phyloP scores from a whole-genome alignment of 2,113 vertebrate genomes.

The Lepus timidus region DNA sequence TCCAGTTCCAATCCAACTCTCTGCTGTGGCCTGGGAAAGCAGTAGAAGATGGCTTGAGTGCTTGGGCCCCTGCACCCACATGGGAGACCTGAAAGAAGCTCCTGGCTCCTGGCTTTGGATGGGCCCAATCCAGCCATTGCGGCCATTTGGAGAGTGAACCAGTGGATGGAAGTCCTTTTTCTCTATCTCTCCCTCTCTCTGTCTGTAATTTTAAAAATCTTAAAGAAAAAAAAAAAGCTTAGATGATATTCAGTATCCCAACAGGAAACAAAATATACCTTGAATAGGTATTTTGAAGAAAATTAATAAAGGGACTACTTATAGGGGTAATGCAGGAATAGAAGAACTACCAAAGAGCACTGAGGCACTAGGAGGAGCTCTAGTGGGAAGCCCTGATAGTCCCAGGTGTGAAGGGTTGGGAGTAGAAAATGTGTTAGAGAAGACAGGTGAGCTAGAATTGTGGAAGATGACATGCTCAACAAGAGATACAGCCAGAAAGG shows the following conservation, averaged over 20 bases:
- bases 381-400: neutral
- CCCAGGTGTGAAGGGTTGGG: neutral
- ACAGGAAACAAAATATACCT: neutral
- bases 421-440: neutral
- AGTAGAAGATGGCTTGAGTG: no score
- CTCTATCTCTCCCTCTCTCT: no score
- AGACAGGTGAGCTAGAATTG: neutral
- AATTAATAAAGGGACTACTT: neutral
- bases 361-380: neutral
- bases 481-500: neutral
- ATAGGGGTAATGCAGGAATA: neutral
- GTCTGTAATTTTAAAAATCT: no score
- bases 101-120: no score
- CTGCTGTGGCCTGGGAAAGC: no score
- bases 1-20: no score
- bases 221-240: neutral
- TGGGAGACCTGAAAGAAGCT: no score
- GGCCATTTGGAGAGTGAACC: no score
- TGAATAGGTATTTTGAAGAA: constrained; percentile 3
- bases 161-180: no score
- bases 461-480: neutral
- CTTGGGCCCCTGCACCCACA: no score
- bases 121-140: no score
- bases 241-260: neutral
- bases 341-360: neutral